These are phyloP conservation scores for Apostichopus japonicus DNA, from an alignment of 35 echinoderm and acorn worm species.

Conservation along the genomic window DNA sequence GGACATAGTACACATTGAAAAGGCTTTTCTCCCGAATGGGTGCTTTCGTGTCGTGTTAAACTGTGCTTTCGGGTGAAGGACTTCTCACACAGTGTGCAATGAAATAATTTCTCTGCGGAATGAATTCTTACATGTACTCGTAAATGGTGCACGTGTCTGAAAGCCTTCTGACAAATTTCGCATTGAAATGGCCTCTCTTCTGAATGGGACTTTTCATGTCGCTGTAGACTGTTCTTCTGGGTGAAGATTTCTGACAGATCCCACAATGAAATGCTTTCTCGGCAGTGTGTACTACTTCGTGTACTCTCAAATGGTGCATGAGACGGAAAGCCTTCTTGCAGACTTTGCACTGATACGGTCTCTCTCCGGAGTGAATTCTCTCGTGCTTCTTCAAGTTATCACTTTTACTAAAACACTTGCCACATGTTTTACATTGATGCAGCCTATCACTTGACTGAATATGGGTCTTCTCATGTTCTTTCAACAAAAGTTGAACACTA, in stretches of 20 bases:
- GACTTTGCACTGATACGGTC: neutral
- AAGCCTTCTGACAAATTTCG: conserved; percentile 42
- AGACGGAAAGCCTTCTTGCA: conserved; percentile 33
- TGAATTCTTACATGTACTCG: conserved; percentile 46
- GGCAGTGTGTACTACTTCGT: conserved; percentile 38
- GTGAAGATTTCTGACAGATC: conserved; percentile 47
- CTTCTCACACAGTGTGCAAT: conserved; percentile 54
- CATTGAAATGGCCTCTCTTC: conserved; percentile 22
- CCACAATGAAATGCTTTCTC: conserved; percentile 46
- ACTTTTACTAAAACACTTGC: conserved; percentile 47
- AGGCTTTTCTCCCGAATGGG: conserved; percentile 47
- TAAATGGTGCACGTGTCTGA: conserved; percentile 45
- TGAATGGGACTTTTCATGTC: conserved; percentile 40
- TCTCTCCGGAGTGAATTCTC: conserved; percentile 8
- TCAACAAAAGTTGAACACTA: conserved; percentile 19
- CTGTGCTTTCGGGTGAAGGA: conserved; percentile 46
- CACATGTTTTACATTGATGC: conserved; percentile 30
- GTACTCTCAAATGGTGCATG: conserved; percentile 44
- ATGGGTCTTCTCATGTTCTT: conserved; percentile 15
- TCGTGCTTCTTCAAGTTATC: conserved; percentile 38
- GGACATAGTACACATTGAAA: conserved; percentile 50
- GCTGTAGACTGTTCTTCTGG: conserved; percentile 7
- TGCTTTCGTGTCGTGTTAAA: conserved; percentile 44
- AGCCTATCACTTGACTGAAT: conserved; percentile 30
- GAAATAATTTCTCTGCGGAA: conserved; percentile 27